Evolutionary conservation across 2,113 vertebrate genomes (phyloP).

Genomic region (Tiliqua scincoides): DNA sequence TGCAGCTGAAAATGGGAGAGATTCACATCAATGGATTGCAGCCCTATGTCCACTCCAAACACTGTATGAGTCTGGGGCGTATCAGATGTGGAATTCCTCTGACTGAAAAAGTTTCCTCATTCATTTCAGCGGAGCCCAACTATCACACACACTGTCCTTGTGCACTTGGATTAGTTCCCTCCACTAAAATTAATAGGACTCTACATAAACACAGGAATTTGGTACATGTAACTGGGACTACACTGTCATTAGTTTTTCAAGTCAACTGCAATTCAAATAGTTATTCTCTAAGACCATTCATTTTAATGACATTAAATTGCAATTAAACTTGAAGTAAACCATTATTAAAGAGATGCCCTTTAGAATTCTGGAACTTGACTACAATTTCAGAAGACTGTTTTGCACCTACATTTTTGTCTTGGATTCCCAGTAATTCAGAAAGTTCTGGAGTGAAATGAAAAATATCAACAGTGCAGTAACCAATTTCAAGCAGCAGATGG

Average conservation of each 20-base stretch:
- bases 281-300: neutral
- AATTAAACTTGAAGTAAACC: neutral
- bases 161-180: neutral
- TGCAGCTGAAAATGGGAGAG: neutral
- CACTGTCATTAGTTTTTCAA: neutral
- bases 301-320: neutral
- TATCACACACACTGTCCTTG: neutral
- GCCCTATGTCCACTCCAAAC: neutral
- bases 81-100: neutral
- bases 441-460: neutral
- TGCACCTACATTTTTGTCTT: neutral
- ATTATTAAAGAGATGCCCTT: neutral
- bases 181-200: neutral
- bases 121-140: neutral
- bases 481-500: conserved; percentile 65
- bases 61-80: neutral
- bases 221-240: too few species aligned
- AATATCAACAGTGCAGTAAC: conserved; percentile 15
- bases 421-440: neutral
- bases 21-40: neutral
- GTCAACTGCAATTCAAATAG: neutral
- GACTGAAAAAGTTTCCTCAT: neutral
- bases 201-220: neutral
- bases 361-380: neutral
- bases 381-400: neutral